Conservation (phyloP, 2,797 vertebrate genomes). For the Xenopus petersii region DNA sequence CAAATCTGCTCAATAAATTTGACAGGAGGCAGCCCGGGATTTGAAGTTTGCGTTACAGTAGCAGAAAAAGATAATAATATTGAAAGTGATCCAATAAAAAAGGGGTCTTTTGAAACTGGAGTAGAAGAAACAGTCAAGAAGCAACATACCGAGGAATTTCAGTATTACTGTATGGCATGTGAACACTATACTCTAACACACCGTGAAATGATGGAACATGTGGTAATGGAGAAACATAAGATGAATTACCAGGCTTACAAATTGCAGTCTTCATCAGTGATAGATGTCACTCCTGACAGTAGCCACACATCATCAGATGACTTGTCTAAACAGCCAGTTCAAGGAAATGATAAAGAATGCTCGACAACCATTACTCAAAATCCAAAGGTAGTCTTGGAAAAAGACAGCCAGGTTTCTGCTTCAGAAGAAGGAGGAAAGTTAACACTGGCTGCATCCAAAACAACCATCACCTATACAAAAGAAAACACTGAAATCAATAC, state of each 20-base stretch:
- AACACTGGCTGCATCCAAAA: conserved; percentile 36
- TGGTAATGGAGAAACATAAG: conserved; percentile 89
- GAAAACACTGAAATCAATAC: conserved; percentile 18
- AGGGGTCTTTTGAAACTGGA: conserved; percentile 14
- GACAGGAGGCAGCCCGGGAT: conserved; percentile 36
- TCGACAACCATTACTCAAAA: too few species aligned
- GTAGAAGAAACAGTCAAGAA: conserved; percentile 79
- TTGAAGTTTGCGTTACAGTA: conserved; percentile 41
- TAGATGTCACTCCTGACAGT: conserved; percentile 26
- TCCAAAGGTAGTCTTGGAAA: not conserved
- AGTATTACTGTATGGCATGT: conserved; percentile 92
- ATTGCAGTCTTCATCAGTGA: conserved; percentile 51
- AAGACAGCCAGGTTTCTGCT: not conserved
- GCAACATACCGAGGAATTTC: conserved; percentile 89
- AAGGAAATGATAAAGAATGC: conserved; percentile 34
- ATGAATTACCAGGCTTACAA: conserved; percentile 79
- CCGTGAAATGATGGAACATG: conserved; percentile 90
- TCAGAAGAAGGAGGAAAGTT: not conserved
- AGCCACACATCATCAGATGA: conserved; percentile 19
- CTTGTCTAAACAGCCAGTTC: conserved; percentile 49
- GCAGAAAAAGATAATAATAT: conserved; percentile 39
- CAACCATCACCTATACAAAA: conserved; percentile 43
- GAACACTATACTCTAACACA: conserved; percentile 90
- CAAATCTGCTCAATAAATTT: conserved; percentile 42
- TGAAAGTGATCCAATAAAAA: conserved; percentile 28